Evolutionary conservation across 2,113 vertebrate genomes (phyloP).

Genomic region (Eurystomus gularis): DNA sequence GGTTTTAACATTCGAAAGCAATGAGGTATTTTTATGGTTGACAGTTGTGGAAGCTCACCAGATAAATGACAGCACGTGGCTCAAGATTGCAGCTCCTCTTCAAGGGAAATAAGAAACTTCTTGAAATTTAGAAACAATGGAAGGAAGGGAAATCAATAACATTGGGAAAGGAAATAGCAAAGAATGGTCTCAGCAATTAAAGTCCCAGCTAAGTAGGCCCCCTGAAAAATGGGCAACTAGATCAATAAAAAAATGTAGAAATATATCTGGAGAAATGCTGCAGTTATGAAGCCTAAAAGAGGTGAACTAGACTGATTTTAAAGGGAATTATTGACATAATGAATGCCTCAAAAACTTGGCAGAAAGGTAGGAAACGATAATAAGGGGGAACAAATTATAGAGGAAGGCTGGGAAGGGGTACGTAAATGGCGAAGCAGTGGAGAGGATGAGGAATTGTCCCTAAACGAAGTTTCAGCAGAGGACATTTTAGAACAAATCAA

Average conservation of each 20-base stretch:
- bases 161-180: constrained; percentile 40
- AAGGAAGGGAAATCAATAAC: constrained; percentile 29
- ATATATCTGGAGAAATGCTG: constrained; percentile 10
- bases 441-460: constrained; percentile 56
- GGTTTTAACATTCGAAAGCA: neutral
- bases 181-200: constrained; percentile 54
- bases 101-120: neutral
- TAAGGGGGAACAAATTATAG: constrained; percentile 46
- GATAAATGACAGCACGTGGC: neutral
- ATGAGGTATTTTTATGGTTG: constrained; percentile 26
- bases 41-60: constrained; percentile 1
- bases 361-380: constrained; percentile 28
- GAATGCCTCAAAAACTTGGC: constrained; percentile 62
- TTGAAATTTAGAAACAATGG: neutral
- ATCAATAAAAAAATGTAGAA: constrained; percentile 58
- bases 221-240: constrained; percentile 31
- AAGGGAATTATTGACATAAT: constrained; percentile 54
- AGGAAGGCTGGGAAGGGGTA: constrained; percentile 30
- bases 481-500: constrained; percentile 58
- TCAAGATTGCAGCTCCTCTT: neutral
- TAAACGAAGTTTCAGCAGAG: constrained; percentile 65
- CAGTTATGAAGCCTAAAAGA: constrained; percentile 19
- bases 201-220: constrained; percentile 20
- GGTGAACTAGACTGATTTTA: constrained; percentile 31
- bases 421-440: constrained; percentile 43